These are phyloP conservation scores for Rhombomys opimus DNA, from an alignment of 2,113 vertebrate genomes.

Conservation along the genomic window DNA sequence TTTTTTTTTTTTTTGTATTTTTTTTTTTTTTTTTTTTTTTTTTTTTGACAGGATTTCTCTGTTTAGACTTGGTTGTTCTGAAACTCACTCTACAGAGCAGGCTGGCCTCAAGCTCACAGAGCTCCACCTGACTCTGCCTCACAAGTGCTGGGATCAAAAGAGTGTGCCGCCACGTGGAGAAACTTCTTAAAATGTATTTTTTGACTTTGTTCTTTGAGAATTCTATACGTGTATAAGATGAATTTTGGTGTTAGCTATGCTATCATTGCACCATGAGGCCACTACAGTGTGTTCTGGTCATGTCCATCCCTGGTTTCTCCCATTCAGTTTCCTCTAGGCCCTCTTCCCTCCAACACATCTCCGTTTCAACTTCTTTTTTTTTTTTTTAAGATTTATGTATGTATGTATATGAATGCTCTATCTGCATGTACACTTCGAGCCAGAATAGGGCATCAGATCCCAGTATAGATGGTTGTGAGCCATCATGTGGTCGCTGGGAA, in stretches of 20 bases:
- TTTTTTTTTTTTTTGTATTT: no score
- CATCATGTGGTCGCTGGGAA: no score
- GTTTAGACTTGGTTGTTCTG: not conserved
- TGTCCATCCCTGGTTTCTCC: not conserved
- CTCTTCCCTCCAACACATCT: not conserved
- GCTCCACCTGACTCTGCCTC: not conserved
- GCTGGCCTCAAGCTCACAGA: not conserved
- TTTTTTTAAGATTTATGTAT: no score
- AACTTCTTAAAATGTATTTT: not conserved
- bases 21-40: no score
- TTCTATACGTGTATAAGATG: not conserved
- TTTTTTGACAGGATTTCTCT: not conserved
- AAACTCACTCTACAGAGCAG: not conserved
- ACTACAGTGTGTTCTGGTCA: not conserved
- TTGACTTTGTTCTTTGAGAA: not conserved
- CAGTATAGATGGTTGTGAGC: no score
- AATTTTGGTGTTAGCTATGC: not conserved
- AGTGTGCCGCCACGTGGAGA: not conserved
- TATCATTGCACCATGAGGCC: not conserved
- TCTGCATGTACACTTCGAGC: no score
- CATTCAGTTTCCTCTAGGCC: not conserved
- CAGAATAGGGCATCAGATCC: no score
- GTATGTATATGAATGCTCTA: no score
- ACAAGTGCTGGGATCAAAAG: not conserved
- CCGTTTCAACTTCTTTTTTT: not conserved